phyloP scores from a whole-genome alignment of 1,140 invertebrate species.

The Eupristina koningsbergeri region DNA sequence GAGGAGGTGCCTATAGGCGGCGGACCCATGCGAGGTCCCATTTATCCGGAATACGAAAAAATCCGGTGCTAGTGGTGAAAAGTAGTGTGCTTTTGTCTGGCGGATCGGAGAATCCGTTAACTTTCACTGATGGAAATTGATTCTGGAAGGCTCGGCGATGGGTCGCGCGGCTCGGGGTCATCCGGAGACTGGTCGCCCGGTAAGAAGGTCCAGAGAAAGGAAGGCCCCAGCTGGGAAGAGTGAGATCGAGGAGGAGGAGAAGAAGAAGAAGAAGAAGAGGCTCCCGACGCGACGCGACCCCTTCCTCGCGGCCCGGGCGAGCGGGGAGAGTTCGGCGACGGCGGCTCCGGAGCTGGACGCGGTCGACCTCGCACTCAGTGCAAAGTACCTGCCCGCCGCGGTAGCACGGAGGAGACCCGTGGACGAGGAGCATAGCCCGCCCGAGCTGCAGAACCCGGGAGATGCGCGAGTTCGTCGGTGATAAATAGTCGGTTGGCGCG shows the following conservation, averaged over 20 bases:
- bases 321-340: background rate
- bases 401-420: background rate
- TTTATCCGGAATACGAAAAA: background rate
- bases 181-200: background rate
- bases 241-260: background rate
- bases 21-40: no score
- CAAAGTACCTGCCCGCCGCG: slow-evolving; percentile 11
- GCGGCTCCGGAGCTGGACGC: background rate
- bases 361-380: background rate
- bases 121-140: slow-evolving; percentile 18
- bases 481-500: background rate
- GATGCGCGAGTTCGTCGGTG: background rate
- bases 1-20: background rate
- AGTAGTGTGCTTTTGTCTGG: background rate
- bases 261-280: background rate
- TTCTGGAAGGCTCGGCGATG: background rate
- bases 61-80: background rate
- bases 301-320: background rate
- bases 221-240: slow-evolving; percentile 7
- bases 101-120: background rate
- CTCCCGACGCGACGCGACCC: background rate
- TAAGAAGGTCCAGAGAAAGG: slow-evolving; percentile 28
- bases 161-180: background rate
- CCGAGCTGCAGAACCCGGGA: background rate
- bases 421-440: background rate